These are phyloP conservation scores for Hedya salicella DNA, from an alignment of 2,888 invertebrate species.

Conservation along the genomic window DNA sequence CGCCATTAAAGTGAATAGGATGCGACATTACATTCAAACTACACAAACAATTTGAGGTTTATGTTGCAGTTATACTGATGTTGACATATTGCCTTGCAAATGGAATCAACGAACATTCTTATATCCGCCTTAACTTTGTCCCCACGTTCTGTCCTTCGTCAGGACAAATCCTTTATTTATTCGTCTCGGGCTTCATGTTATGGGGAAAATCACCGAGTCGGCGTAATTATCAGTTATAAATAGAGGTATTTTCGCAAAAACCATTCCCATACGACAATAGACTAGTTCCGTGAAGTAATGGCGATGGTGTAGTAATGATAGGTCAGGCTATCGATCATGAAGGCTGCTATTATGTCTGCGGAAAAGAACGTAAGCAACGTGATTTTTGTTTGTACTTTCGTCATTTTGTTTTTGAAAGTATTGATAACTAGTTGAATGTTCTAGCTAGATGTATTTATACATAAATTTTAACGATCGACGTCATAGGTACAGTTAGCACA, in stretches of 20 bases:
- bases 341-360: not conserved
- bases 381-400: too few species aligned
- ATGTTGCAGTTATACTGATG: too few species aligned
- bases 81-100: too few species aligned
- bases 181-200: not conserved
- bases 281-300: conserved; percentile 14
- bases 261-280: conserved; percentile 40
- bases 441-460: too few species aligned
- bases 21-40: too few species aligned
- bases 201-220: not conserved
- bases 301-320: conserved; percentile 26
- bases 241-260: conserved; percentile 40
- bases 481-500: too few species aligned
- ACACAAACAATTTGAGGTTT: too few species aligned
- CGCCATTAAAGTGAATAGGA: too few species aligned
- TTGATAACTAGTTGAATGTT: too few species aligned
- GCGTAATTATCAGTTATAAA: conserved; percentile 25
- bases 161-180: not conserved
- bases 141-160: conserved; percentile 9
- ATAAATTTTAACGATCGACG: too few species aligned
- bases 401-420: too few species aligned
- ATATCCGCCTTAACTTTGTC: not conserved
- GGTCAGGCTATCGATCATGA: conserved; percentile 22
- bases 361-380: not conserved
- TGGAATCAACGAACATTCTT: not conserved